Evolutionary conservation across 2,888 invertebrate species (phyloP).

Genomic region (Leptothorax acervorum): DNA sequence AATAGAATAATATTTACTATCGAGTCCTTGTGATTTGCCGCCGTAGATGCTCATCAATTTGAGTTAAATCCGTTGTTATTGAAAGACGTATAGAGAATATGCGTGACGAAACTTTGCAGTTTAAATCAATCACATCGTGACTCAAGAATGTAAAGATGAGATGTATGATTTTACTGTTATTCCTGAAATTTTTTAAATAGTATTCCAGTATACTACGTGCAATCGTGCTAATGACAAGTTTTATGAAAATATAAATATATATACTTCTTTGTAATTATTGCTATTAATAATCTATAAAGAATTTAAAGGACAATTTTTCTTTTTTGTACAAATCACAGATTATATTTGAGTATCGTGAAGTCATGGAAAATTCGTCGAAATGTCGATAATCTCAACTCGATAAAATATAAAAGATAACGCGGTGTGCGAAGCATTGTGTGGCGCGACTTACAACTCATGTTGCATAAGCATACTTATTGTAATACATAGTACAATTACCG

Average conservation of each 20-base stretch:
- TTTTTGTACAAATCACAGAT: neutral
- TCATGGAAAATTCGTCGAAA: neutral
- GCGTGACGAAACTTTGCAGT: neutral
- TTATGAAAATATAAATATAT: neutral
- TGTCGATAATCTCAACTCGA: constrained; percentile 2
- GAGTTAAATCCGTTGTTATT: constrained; percentile 25
- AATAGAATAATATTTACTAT: constrained; percentile 39
- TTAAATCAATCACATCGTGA: neutral
- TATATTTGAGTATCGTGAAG: neutral
- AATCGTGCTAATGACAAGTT: neutral
- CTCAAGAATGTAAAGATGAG: neutral
- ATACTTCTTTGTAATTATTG: neutral
- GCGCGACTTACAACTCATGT: neutral
- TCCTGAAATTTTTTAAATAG: neutral
- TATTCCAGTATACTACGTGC: neutral
- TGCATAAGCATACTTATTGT: neutral
- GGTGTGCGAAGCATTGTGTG: neutral
- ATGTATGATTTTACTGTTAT: neutral
- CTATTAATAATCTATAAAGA: neutral
- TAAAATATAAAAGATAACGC: constrained; percentile 12
- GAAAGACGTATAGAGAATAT: neutral
- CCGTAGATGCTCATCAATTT: neutral
- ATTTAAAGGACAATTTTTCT: neutral
- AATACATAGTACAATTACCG: neutral
- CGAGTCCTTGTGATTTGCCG: neutral